Evolutionary conservation across 2,113 vertebrate species (phyloP).

Genomic region (Sciurus niger): DNA sequence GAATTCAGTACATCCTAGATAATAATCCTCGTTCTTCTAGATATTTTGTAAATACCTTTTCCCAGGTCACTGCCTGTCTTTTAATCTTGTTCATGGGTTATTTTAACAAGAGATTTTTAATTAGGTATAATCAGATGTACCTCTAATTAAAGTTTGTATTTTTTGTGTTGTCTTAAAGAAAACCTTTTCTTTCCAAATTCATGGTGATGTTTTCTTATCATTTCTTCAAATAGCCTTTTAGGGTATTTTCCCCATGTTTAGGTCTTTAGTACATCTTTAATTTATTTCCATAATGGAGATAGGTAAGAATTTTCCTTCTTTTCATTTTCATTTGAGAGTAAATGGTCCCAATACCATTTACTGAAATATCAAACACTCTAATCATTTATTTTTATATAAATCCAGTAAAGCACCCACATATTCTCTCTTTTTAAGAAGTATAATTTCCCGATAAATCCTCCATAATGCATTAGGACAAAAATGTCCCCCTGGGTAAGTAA

Average conservation of each 20-base stretch:
- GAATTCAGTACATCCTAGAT: neutral
- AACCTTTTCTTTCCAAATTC: neutral
- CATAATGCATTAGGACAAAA: slow-evolving; percentile 60
- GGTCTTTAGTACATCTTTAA: slow-evolving; percentile 39
- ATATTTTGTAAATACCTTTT: slow-evolving; percentile 27
- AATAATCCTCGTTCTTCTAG: neutral
- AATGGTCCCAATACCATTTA: neutral
- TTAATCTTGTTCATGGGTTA: slow-evolving; percentile 42
- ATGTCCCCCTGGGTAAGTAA: slow-evolving; percentile 34
- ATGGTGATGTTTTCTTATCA: neutral
- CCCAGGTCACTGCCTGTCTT: neutral
- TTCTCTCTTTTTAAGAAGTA: slow-evolving; percentile 29
- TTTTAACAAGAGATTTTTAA: slow-evolving; percentile 61
- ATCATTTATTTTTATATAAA: neutral
- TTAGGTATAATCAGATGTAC: slow-evolving; percentile 52
- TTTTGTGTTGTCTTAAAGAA: slow-evolving; percentile 22
- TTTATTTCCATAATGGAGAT: slow-evolving; percentile 37
- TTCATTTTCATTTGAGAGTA: slow-evolving; percentile 24
- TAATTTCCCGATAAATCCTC: slow-evolving; percentile 59
- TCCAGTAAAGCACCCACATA: neutral
- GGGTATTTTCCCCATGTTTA: neutral
- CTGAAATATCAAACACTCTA: slow-evolving; percentile 57
- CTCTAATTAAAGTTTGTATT: slow-evolving; percentile 36
- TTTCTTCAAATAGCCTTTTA: slow-evolving; percentile 46
- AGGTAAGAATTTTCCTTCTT: neutral